These are phyloP conservation scores for Metallyticus violacea DNA, from an alignment of 2,888 invertebrate species.

Conservation along the genomic window DNA sequence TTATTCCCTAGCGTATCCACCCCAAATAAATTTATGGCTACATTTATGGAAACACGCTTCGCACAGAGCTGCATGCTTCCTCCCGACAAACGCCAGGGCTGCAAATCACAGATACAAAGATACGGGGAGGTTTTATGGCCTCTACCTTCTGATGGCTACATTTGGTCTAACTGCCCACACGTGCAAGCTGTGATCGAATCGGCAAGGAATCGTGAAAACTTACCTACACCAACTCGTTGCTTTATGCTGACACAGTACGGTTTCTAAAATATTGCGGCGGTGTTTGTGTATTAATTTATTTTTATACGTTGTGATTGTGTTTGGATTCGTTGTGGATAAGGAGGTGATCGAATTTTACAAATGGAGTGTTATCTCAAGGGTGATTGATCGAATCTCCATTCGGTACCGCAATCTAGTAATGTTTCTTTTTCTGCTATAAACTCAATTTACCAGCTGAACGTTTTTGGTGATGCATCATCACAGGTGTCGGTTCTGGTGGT, in stretches of 20 bases:
- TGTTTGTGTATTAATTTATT: no score
- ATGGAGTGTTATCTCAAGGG: no score
- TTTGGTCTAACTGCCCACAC: background rate
- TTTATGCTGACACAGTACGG: background rate
- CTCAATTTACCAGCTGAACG: no score
- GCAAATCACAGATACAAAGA: background rate
- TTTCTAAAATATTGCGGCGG: no score
- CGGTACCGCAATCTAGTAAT: no score
- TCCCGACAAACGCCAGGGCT: background rate
- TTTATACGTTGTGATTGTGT: no score
- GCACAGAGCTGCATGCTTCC: background rate
- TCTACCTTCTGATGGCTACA: background rate
- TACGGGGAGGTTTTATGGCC: background rate
- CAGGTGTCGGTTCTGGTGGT: no score
- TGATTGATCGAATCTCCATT: no score
- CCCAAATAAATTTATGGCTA: background rate
- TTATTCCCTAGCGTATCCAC: background rate
- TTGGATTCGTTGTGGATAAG: no score
- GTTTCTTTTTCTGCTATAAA: no score
- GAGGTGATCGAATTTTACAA: no score
- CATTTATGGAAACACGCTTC: background rate
- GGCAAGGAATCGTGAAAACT: background rate
- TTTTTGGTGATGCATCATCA: no score
- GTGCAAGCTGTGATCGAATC: background rate
- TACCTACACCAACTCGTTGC: background rate